Evolutionary conservation across 1,140 invertebrate genomes (phyloP).

Genomic region (Drosophila eugracilis): DNA sequence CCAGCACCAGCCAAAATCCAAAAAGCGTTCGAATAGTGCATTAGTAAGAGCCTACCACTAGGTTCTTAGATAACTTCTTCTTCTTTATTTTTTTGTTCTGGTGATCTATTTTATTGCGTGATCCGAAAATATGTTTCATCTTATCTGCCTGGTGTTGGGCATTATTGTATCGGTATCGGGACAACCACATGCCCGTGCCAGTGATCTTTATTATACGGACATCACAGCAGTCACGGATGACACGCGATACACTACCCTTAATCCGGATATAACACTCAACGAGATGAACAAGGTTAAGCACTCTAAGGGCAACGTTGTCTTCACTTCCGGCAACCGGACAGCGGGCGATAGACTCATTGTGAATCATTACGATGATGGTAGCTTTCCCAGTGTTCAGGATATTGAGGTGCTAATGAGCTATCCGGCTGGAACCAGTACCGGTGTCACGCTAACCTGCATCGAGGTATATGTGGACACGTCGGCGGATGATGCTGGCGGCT

Average conservation of each 20-base stretch:
- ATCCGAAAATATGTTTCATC: not conserved
- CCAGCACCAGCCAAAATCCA: conserved; percentile 38
- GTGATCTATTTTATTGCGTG: not conserved
- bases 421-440: conserved; percentile 34
- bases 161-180: not conserved
- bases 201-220: conserved; percentile 60
- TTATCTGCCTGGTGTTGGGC: conserved; percentile 4
- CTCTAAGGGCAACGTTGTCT: conserved; percentile 73
- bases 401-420: conserved; percentile 68
- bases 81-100: conserved; percentile 5
- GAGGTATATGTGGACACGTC: conserved; percentile 74
- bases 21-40: conserved; percentile 17
- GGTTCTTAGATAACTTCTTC: not conserved
- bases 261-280: conserved; percentile 48
- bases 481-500: conserved; percentile 58
- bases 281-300: conserved; percentile 65
- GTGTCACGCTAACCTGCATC: conserved; percentile 59
- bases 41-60: not conserved
- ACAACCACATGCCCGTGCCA: conserved; percentile 37
- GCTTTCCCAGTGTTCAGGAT: conserved; percentile 59
- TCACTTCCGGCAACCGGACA: conserved; percentile 58
- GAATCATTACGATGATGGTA: conserved; percentile 64
- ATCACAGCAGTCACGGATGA: conserved; percentile 68
- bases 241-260: conserved; percentile 29
- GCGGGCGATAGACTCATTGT: conserved; percentile 65